Base-by-base conservation (phyloP, 2,888 invertebrate genomes). In the Morpho deidamia region DNA sequence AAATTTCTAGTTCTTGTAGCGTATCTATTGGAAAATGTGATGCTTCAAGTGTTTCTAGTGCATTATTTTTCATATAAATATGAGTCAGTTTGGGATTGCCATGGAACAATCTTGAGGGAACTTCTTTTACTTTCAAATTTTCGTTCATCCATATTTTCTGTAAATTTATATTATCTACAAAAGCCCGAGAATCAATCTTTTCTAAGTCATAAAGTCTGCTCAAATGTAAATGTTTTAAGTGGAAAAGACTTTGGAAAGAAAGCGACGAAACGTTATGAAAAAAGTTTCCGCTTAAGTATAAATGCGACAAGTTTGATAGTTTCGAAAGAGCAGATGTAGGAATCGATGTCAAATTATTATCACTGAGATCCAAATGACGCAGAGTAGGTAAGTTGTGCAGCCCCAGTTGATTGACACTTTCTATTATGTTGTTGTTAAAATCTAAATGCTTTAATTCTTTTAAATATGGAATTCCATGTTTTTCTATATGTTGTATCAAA, bases 41-140 rank as follows among this genome's bases (percentile, higher is more conserved):
- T 0, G 95, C 94, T 73, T 95, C 95, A 8, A 96, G 83, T 1
- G 94, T 93, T 66, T 92, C 92, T 57, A 96, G 81, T 46, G 93
- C 93, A 78, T 96, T 96, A 65, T 94, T 94, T 61, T 92, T 92
- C 74, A 96, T 92, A 53, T 94, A 95, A 58, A 96, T 92, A 69
- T 94, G 92, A 43, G 93, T 92, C 59, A 96, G 82, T 69, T 94
- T 94, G 8, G 95, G 94, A 71, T 96, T 96, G 37, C 95, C 95
- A 74, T 96, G 95, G 69, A 97, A 96, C 53, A 97, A 86, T 73
- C 95, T 92, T 52, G 94, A 92, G n/a, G 97, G 96, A 57, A 97
- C 90, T 67, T 92, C 92, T 50, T 90, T 88, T 49, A 97, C 90
- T 67, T 92, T 92, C 9, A 93, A 91, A 77, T 96, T 96, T 72